These are phyloP conservation scores for Maniola jurtina DNA, from an alignment of 1,140 invertebrate species.

Conservation along the genomic window DNA sequence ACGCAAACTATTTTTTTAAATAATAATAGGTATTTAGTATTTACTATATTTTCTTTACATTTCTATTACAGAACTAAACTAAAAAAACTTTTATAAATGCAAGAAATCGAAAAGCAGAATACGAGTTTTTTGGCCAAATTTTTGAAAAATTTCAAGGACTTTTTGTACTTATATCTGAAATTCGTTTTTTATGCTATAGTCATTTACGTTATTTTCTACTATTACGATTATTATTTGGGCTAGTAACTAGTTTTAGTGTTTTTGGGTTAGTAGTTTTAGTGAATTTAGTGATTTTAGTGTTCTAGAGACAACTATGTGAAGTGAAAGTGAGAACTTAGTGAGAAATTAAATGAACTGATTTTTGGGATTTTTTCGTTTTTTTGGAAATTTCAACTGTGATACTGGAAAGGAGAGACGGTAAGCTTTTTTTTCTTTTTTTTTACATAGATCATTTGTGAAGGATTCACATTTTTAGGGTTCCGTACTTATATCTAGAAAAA, in stretches of 20 bases:
- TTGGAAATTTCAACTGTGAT: not conserved
- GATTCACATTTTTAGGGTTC: too few relatives aligned
- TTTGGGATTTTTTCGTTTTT: not conserved
- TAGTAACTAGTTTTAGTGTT: conserved; percentile 22
- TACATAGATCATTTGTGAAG: too few relatives aligned
- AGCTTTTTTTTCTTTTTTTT: not conserved
- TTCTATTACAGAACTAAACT: not conserved
- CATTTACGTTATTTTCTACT: conserved; percentile 67
- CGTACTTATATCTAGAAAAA: too few relatives aligned
- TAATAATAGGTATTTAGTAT: too few relatives aligned
- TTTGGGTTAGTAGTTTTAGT: conserved; percentile 5
- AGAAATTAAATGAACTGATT: conserved; percentile 6
- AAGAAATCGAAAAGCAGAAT: conserved; percentile 31
- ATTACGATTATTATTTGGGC: conserved; percentile 62
- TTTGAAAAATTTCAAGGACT: conserved; percentile 51
- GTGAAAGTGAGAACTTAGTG: conserved; percentile 4
- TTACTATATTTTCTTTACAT: too few relatives aligned
- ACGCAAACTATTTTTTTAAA: too few relatives aligned
- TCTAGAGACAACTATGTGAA: conserved; percentile 14
- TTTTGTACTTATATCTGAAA: conserved; percentile 62
- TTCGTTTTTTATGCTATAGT: conserved; percentile 61
- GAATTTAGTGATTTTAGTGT: conserved; percentile 4
- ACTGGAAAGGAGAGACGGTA: conserved; percentile 9
- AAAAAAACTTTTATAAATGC: conserved; percentile 44
- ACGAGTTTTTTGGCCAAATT: conserved; percentile 30